Conservation (phyloP, 2,113 vertebrate species). For the Crypturellus undulatus region DNA sequence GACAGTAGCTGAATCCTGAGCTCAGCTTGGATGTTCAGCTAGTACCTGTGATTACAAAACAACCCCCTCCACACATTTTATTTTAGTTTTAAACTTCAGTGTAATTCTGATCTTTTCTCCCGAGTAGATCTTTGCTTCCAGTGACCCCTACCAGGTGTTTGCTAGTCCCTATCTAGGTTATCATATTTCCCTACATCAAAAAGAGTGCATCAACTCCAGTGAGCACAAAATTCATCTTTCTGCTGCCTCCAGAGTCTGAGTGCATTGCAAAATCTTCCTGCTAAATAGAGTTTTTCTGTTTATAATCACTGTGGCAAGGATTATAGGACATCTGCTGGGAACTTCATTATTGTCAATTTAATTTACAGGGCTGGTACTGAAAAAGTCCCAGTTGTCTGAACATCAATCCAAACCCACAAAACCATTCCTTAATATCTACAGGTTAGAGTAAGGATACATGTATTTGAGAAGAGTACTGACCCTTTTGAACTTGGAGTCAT, state of each 20-base stretch:
- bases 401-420: neutral
- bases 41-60: neutral
- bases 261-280: neutral
- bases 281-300: neutral
- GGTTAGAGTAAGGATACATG: neutral
- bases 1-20: neutral
- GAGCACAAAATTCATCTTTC: neutral
- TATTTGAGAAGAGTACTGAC: neutral
- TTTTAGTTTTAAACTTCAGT: neutral
- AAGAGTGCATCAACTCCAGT: neutral
- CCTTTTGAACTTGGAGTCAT: neutral
- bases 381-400: neutral
- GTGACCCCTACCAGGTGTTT: neutral
- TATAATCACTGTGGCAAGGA: neutral
- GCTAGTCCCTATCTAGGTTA: neutral
- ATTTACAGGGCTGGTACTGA: neutral
- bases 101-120: neutral
- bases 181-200: neutral
- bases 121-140: neutral
- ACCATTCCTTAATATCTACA: rapidly evolving
- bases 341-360: neutral
- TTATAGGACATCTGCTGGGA: neutral
- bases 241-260: neutral
- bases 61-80: neutral
- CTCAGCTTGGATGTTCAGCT: neutral